phyloP scores from a whole-genome alignment of 2,888 invertebrate species.

The Eulithis testata region DNA sequence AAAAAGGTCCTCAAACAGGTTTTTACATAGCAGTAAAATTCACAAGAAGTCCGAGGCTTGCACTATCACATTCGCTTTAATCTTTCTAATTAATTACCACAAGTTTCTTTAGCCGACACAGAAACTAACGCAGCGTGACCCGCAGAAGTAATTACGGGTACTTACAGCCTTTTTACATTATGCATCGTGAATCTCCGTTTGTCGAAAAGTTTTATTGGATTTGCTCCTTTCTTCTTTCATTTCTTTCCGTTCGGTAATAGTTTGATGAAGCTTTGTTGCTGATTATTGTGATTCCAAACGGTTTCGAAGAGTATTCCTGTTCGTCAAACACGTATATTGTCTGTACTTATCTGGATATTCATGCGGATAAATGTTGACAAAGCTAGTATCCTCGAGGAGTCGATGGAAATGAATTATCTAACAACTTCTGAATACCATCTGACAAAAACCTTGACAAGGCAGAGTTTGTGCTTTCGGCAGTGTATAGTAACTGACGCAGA shows the following conservation, averaged over 20 bases:
- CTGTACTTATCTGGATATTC: too few species aligned
- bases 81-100: slow-evolving; percentile 3
- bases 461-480: too few species aligned
- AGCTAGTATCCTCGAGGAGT: too few species aligned
- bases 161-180: background rate
- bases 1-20: background rate
- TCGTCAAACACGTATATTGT: too few species aligned
- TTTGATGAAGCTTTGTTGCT: background rate
- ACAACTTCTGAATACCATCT: too few species aligned
- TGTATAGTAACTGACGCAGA: too few species aligned
- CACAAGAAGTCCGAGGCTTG: background rate
- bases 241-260: background rate
- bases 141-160: background rate
- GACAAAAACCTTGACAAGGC: too few species aligned
- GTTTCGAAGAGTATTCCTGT: too few species aligned
- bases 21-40: background rate
- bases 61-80: background rate
- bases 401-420: too few species aligned
- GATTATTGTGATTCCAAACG: background rate
- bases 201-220: background rate
- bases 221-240: background rate
- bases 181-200: background rate
- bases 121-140: slow-evolving; percentile 4
- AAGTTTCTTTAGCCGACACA: slow-evolving; percentile 1
- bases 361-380: too few species aligned